Evolutionary conservation across 1,140 invertebrate genomes (phyloP).

Genomic region (Zophobas atratus): DNA sequence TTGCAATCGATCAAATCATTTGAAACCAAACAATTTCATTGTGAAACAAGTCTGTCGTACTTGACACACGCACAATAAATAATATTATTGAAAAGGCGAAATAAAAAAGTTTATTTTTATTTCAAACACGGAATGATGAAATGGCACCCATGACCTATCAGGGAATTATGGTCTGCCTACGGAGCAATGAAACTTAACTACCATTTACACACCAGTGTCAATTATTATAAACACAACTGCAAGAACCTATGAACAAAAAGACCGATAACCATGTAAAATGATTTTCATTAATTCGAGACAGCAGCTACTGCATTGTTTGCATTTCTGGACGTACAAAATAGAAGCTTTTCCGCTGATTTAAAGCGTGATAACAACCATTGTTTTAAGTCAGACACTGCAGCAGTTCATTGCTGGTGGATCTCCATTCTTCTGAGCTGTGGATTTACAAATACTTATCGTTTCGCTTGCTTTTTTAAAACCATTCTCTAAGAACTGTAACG

Average conservation of each 20-base stretch:
- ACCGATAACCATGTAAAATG: conserved; percentile 2
- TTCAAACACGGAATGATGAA: not conserved
- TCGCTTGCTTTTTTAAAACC: no score
- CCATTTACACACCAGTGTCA: not conserved
- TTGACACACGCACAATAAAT: conserved; percentile 32
- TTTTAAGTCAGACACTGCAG: conserved; percentile 28
- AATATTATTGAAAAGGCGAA: conserved; percentile 16
- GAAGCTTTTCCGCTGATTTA: conserved; percentile 37
- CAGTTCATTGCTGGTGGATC: conserved; percentile 23
- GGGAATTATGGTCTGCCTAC: not conserved
- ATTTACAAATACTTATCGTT: not conserved
- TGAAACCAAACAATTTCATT: conserved; percentile 22
- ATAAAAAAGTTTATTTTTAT: conserved; percentile 25
- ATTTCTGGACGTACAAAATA: conserved; percentile 33
- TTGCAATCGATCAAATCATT: conserved; percentile 8
- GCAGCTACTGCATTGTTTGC: conserved; percentile 25
- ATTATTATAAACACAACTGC: not conserved
- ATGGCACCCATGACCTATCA: conserved; percentile 2
- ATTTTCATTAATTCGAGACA: conserved; percentile 40
- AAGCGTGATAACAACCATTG: conserved; percentile 28
- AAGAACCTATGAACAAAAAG: not conserved
- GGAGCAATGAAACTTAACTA: not conserved
- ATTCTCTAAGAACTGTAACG: no score
- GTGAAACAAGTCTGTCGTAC: conserved; percentile 32
- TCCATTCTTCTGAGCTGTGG: not conserved